These are phyloP conservation scores for Saxidomus purpurata DNA, from an alignment of 1,140 invertebrate genomes.

Conservation along the genomic window DNA sequence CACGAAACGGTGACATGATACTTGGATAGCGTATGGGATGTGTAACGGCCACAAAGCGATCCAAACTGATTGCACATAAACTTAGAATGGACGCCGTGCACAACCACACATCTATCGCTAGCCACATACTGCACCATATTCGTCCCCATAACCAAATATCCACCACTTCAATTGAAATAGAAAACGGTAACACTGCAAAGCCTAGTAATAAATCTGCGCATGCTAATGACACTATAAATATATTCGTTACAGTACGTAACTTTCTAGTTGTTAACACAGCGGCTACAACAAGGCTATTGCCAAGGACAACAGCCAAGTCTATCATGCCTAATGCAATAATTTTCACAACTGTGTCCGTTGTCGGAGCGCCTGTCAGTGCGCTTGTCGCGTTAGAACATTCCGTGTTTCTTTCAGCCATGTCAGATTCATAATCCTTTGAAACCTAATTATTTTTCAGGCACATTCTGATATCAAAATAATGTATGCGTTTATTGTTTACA, in stretches of 20 bases:
- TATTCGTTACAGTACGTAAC: conserved; percentile 96
- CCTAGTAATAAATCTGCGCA: conserved; percentile 86
- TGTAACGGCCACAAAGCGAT: conserved; percentile 86
- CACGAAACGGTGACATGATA: conserved; percentile 87
- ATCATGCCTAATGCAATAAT: conserved; percentile 67
- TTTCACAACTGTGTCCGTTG: conserved; percentile 57
- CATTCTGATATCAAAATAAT: neutral
- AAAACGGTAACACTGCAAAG: conserved; percentile 86
- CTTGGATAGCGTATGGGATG: conserved; percentile 84
- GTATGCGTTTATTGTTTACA: no score
- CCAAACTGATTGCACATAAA: conserved; percentile 86
- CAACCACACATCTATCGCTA: conserved; percentile 86
- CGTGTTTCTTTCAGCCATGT: neutral
- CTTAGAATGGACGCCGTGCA: conserved; percentile 87
- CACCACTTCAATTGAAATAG: conserved; percentile 80
- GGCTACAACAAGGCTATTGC: conserved; percentile 95
- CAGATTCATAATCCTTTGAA: neutral
- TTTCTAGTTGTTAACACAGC: conserved; percentile 96
- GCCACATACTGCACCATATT: conserved; percentile 85
- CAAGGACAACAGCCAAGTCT: conserved; percentile 84
- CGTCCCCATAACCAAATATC: conserved; percentile 85
- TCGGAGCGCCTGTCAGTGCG: neutral
- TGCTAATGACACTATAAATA: conserved; percentile 97
- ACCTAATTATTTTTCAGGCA: neutral
- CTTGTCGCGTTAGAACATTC: neutral